Percentiles rank a stretch among this genome's conserved stretches.
Conservation (phyloP, 2,797 vertebrate genomes). For the Okamejei kenojei region DNA sequence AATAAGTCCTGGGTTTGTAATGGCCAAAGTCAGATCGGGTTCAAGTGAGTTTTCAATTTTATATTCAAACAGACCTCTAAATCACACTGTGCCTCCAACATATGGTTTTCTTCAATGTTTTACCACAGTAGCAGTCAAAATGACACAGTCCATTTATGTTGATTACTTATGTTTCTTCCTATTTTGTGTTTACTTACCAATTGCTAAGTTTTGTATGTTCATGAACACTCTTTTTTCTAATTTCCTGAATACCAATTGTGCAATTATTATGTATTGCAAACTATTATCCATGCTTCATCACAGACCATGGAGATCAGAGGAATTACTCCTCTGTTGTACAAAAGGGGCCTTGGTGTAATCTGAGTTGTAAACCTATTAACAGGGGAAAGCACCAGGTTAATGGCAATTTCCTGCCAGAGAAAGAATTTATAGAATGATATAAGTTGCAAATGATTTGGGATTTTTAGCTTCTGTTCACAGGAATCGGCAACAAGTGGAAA, state of each 20-base stretch:
- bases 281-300: not conserved
- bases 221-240: not conserved
- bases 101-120: slow-evolving; percentile 1
- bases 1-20: no score
- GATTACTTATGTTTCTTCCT: not conserved
- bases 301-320: not conserved
- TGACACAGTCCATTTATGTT: not conserved
- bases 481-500: not conserved
- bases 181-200: not conserved
- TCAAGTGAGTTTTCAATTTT: no score
- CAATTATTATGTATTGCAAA: not conserved
- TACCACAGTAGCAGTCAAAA: not conserved
- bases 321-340: not conserved
- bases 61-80: not conserved
- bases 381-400: not conserved
- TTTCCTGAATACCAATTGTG: not conserved
- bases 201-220: not conserved
- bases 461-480: not conserved
- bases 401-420: not conserved
- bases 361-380: not conserved
- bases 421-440: not conserved
- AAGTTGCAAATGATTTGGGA: not conserved
- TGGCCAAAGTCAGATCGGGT: no score
- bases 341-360: not conserved
- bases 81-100: not conserved